Evolutionary conservation across 2,888 invertebrate genomes (phyloP).

Genomic region (Tenthredo amoena): DNA sequence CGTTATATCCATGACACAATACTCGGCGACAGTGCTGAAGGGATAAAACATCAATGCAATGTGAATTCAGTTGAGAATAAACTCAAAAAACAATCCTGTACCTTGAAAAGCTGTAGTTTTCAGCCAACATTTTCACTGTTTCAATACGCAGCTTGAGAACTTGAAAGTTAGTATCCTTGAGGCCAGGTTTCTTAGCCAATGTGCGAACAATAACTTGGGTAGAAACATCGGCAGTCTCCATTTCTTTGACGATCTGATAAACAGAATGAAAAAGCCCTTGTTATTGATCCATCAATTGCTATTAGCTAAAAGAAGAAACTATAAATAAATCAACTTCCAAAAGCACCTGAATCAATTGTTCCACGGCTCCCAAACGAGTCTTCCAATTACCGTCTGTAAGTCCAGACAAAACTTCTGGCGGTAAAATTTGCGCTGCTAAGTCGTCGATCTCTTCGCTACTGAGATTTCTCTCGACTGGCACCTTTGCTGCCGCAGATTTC

Average conservation of each 20-base stretch:
- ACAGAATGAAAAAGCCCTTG: slow-evolving; percentile 46
- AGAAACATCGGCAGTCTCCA: slow-evolving; percentile 83
- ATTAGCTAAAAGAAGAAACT: too few species aligned
- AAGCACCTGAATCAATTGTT: slow-evolving; percentile 82
- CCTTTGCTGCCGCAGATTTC: slow-evolving; percentile 71
- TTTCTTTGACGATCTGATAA: slow-evolving; percentile 80
- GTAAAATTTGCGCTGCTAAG: slow-evolving; percentile 84
- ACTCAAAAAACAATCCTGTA: slow-evolving; percentile 65
- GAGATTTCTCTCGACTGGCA: slow-evolving; percentile 83
- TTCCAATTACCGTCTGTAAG: slow-evolving; percentile 93
- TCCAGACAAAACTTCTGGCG: slow-evolving; percentile 83
- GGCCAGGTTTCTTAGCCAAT: slow-evolving; percentile 90
- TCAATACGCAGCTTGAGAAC: slow-evolving; percentile 92
- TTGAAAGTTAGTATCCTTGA: slow-evolving; percentile 94
- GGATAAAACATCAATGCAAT: slow-evolving; percentile 42
- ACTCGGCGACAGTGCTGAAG: slow-evolving; percentile 85
- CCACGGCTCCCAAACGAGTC: slow-evolving; percentile 87
- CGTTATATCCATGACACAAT: slow-evolving; percentile 88
- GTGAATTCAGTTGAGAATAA: slow-evolving; percentile 13
- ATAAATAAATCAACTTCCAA: background rate
- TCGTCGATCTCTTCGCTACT: slow-evolving; percentile 89
- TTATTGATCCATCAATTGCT: background rate
- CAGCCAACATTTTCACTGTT: slow-evolving; percentile 87
- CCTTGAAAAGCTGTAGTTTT: slow-evolving; percentile 86
- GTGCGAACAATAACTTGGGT: slow-evolving; percentile 88